Base-by-base conservation (phyloP, 1,140 invertebrate genomes). In the Dinothrombium tinctorium region DNA sequence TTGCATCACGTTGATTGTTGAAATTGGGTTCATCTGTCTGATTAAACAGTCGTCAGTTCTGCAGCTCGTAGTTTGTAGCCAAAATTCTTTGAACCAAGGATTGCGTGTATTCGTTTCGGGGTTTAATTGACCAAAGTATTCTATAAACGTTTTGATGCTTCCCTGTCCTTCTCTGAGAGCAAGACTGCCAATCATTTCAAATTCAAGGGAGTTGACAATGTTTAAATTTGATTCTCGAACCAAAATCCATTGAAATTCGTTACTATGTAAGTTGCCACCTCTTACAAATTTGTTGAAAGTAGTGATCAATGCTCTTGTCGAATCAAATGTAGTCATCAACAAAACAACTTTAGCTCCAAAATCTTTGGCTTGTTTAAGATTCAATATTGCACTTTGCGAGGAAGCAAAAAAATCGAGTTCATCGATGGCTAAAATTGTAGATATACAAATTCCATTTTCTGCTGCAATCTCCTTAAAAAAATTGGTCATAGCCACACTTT, bases 61-160 rank as follows among this genome's bases (percentile, higher is more conserved):
- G 49, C 41, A 40, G 17, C 17, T 35, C 17, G 17, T 15, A 6
- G 50, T 46, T 42, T 54, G 47, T 24, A 46, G 28, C 40, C 53
- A 61, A 55, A 59, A 63, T 25, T 61, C 53, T 11, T 47, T 33
- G 42, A 54, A 58, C 59, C 59, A 62, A 0, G 60, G 60, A 43
- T 62, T 60, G 5, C 56, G 46, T 11, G 51, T 48, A 33, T 50
- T 55, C 6, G 48, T 50, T 23, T 51, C 51, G 15, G 54, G 46
- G 1, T 56, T 31, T n/a, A 33, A 32, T n/a, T 37, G 14, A 26
- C 26, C 14, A 43, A 45, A 42, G 39, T 43, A 20, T 14, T 45
- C 24, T 8, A 31, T 29, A 32, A 40, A 40, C 17, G 19, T 17
- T 7, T 29, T 40, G 7, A 44, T 40, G 19, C 25, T 20, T 11